Conservation (phyloP, 2,888 invertebrate genomes). For the Anodontia alba region DNA sequence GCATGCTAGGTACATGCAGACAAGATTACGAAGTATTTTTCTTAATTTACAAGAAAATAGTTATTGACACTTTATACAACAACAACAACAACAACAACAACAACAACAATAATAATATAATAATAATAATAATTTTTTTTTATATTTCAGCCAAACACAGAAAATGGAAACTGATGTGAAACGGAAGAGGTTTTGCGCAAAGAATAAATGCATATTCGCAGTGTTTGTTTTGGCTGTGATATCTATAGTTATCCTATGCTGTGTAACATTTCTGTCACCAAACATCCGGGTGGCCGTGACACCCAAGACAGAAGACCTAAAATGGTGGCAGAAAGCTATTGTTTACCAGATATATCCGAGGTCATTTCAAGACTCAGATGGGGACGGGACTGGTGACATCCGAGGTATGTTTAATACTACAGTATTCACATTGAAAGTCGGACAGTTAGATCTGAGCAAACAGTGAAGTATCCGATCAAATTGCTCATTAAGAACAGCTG, state of each 20-base stretch:
- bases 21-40: too few species aligned
- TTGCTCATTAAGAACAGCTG: too few species aligned
- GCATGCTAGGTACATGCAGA: too few species aligned
- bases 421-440: too few species aligned
- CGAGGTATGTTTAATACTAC: constrained; percentile 54
- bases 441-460: too few species aligned
- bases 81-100: too few species aligned
- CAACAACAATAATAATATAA: too few species aligned
- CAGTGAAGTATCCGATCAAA: too few species aligned
- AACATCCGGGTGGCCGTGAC: constrained; percentile 35
- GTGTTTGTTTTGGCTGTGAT: constrained; percentile 39
- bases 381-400: constrained; percentile 93
- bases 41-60: too few species aligned
- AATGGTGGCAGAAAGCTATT: constrained; percentile 93
- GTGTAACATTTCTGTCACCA: constrained; percentile 56
- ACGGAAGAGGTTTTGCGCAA: constrained; percentile 45
- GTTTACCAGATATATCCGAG: constrained; percentile 90
- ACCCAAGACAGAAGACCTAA: constrained; percentile 85
- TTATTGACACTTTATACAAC: too few species aligned
- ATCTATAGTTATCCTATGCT: constrained; percentile 45
- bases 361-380: constrained; percentile 91
- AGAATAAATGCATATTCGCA: constrained; percentile 44
- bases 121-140: too few species aligned
- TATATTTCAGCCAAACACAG: background rate
- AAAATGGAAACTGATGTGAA: background rate